Percentiles rank a stretch among this genome's conserved stretches.
phyloP scores from a whole-genome alignment of 1,140 invertebrate species.

The Eumaeus atala region DNA sequence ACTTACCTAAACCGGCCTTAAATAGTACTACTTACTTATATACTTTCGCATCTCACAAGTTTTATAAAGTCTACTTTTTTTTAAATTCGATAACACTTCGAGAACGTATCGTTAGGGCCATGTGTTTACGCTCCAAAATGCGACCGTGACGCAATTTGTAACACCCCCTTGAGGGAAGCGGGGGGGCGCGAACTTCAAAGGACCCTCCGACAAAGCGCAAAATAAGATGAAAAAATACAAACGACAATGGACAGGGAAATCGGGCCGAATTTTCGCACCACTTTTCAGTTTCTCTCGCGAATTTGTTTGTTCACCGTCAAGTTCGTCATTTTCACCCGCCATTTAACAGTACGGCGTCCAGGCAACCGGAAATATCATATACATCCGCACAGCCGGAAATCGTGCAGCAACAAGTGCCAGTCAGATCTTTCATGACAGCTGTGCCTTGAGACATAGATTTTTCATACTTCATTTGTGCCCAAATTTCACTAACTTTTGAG shows the following conservation, averaged over 20 bases:
- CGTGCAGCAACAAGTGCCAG: no score
- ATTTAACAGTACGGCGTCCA: constrained; percentile 3
- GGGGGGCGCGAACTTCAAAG: constrained; percentile 56
- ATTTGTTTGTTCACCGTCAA: constrained; percentile 17
- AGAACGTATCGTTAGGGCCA: constrained; percentile 34
- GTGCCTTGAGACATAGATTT: no score
- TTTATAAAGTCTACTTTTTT: no score
- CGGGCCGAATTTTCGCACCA: constrained; percentile 49
- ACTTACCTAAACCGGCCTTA: no score
- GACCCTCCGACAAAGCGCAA: constrained; percentile 68
- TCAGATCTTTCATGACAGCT: no score
- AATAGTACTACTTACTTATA: no score
- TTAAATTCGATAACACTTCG: constrained; percentile 10
- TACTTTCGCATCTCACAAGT: no score
- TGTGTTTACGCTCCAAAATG: constrained; percentile 57
- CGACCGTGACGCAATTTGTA: constrained; percentile 65
- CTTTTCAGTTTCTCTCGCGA: constrained; percentile 43
- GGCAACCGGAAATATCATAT: no score
- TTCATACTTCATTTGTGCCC: no score
- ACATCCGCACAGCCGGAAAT: no score
- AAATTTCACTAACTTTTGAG: no score
- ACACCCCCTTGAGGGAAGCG: constrained; percentile 39
- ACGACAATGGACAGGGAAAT: constrained; percentile 68
- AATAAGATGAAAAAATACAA: constrained; percentile 70
- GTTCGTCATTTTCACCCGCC: constrained; percentile 4